phyloP scores from a whole-genome alignment of 1,140 invertebrate genomes.

The Diabrotica undecimpunctata region DNA sequence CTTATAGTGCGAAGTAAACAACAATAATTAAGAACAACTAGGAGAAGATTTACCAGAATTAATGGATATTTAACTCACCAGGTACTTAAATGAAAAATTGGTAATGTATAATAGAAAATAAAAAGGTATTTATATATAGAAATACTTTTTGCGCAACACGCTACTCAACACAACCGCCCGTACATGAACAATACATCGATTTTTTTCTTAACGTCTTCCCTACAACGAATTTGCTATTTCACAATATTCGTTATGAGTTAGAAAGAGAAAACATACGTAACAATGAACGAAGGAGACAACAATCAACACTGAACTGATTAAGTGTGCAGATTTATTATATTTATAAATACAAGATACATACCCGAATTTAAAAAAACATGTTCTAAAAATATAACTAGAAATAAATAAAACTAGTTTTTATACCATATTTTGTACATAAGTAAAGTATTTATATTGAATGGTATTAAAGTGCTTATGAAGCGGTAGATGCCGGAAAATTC shows the following conservation, averaged over 20 bases:
- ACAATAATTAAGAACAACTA: background rate
- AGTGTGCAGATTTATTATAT: no score
- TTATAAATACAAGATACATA: no score
- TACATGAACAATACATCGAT: background rate
- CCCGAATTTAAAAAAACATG: no score
- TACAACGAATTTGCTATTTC: background rate
- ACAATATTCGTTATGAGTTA: background rate
- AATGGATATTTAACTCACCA: slow-evolving; percentile 2
- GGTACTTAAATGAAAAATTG: background rate
- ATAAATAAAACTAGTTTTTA: no score
- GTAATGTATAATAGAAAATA: slow-evolving; percentile 1
- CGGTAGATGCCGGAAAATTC: no score
- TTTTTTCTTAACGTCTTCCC: background rate
- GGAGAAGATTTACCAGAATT: background rate
- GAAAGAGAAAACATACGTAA: no score
- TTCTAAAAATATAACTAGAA: no score
- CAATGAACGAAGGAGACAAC: no score
- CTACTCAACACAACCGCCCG: slow-evolving; percentile 16
- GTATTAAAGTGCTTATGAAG: no score
- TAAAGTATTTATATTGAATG: no score
- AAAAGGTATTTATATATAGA: slow-evolving; percentile 3
- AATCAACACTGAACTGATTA: no score
- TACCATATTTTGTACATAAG: no score
- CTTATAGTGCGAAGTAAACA: background rate
- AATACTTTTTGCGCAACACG: slow-evolving; percentile 28